These are phyloP conservation scores for Colletes latitarsis DNA, from an alignment of 1,140 invertebrate species.

Conservation along the genomic window DNA sequence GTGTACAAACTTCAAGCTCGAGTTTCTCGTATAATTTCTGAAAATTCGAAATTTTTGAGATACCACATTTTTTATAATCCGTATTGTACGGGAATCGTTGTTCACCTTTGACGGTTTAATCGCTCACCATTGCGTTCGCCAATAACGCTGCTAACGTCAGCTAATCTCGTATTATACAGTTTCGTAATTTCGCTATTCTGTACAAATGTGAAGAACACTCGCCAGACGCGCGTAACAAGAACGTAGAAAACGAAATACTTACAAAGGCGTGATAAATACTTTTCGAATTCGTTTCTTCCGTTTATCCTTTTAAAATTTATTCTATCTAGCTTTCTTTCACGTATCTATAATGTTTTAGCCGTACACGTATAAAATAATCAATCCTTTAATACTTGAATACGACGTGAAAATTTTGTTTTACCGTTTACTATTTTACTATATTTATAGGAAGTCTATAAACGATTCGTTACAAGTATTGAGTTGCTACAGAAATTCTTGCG, in stretches of 20 bases:
- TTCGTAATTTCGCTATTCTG: not conserved
- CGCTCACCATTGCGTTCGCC: not conserved
- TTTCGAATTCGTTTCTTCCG: not conserved
- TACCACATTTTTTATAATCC: not conserved
- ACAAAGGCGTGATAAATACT: not conserved
- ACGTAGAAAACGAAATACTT: not conserved
- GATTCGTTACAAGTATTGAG: not conserved
- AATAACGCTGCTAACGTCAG: not conserved
- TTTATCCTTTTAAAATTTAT: not conserved
- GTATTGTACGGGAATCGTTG: not conserved
- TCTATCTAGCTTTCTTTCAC: constrained; percentile 10
- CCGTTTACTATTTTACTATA: constrained; percentile 14
- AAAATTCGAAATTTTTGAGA: not conserved
- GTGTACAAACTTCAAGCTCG: constrained; percentile 14
- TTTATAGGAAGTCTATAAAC: not conserved
- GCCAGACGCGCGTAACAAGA: not conserved
- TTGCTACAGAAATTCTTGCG: not conserved
- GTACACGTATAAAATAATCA: not conserved
- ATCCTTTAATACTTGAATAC: not conserved
- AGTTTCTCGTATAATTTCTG: not conserved
- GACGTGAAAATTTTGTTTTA: not conserved
- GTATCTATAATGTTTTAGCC: constrained; percentile 1
- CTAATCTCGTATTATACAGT: not conserved
- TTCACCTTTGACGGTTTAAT: not conserved
- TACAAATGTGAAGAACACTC: not conserved